Evolutionary conservation across 92 coral and sea anemone species (phyloP).

Genomic region (Heteractis magnifica): DNA sequence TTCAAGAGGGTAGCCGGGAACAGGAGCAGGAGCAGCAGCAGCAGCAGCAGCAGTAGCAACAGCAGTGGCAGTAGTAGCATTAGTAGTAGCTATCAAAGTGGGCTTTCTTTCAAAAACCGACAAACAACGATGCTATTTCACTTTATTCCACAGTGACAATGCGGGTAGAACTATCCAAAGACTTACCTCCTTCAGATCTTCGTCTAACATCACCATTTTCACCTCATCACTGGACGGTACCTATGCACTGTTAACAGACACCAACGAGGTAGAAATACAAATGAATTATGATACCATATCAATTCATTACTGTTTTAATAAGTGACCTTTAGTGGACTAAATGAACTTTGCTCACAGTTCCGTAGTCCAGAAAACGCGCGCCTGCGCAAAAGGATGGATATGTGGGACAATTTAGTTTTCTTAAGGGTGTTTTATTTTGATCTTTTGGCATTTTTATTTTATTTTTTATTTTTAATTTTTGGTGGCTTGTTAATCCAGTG

Average conservation of each 20-base stretch:
- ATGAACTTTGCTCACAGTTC: too few relatives aligned
- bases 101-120: neutral
- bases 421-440: too few relatives aligned
- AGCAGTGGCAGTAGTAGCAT: neutral
- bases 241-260: slow-evolving; percentile 76
- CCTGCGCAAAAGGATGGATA: too few relatives aligned
- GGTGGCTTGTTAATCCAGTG: too few relatives aligned
- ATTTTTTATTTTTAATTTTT: too few relatives aligned
- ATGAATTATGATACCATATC: neutral
- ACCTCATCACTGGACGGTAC: slow-evolving; percentile 75
- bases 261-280: slow-evolving; percentile 55
- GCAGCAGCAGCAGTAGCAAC: neutral
- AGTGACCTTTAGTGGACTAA: too few relatives aligned
- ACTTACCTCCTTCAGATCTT: slow-evolving; percentile 59
- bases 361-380: too few relatives aligned
- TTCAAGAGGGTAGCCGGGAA: neutral
- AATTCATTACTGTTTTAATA: too few relatives aligned
- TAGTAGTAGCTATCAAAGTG: neutral
- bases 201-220: slow-evolving; percentile 65
- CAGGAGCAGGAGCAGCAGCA: neutral
- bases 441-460: neutral
- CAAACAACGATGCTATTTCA: neutral
- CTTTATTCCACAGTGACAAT: slow-evolving; percentile 53
- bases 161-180: slow-evolving; percentile 72
- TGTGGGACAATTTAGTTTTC: too few relatives aligned